phyloP scores from a whole-genome alignment of 2,888 invertebrate species.

The Diadegma fenestrale region DNA sequence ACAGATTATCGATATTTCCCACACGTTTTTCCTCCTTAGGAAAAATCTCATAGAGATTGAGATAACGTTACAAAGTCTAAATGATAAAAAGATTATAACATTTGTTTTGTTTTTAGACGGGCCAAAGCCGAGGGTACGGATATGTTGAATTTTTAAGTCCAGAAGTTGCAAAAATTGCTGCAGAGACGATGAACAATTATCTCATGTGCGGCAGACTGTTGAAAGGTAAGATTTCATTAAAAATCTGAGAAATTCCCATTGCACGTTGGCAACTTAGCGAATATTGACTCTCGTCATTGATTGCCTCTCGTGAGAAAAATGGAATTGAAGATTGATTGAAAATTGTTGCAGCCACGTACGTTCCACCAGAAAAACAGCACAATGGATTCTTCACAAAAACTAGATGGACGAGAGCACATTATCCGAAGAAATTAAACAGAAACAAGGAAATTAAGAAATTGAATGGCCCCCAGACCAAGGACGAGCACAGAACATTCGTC shows the following conservation, averaged over 20 bases:
- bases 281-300: not conserved
- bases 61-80: not conserved
- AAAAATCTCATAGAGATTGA: no score
- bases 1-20: no score
- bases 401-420: conserved; percentile 86
- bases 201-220: conserved; percentile 96
- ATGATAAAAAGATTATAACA: conserved; percentile 6
- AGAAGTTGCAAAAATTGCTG: conserved; percentile 96
- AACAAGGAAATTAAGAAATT: conserved; percentile 85
- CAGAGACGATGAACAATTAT: conserved; percentile 99
- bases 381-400: conserved; percentile 86
- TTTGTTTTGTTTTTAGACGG: conserved; percentile 86
- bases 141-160: conserved; percentile 94
- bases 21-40: no score
- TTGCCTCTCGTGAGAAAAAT: not conserved
- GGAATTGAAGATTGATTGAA: not conserved
- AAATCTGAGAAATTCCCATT: not conserved
- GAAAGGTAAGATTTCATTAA: conserved; percentile 88
- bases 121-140: conserved; percentile 94
- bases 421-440: conserved; percentile 84
- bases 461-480: conserved; percentile 84
- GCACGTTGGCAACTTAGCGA: not conserved
- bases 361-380: conserved; percentile 89
- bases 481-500: conserved; percentile 84
- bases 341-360: conserved; percentile 87